Conservation (phyloP, 2,113 vertebrate genomes). For the Octodon degus region DNA sequence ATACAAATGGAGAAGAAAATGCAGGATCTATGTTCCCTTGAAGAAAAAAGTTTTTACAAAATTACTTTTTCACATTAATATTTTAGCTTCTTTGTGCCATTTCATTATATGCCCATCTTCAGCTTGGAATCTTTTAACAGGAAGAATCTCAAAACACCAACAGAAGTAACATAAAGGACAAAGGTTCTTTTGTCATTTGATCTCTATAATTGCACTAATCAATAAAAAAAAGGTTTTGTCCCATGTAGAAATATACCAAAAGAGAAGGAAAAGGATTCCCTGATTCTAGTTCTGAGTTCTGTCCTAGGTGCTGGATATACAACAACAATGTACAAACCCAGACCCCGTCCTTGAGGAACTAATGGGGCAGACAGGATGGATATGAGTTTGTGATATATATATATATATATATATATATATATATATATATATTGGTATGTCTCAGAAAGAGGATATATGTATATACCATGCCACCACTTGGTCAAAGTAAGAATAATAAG, state of each 20-base stretch:
- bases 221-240: background rate
- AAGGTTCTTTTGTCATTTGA: background rate
- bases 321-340: background rate
- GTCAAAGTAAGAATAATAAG: background rate
- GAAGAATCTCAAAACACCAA: background rate
- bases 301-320: background rate
- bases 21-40: background rate
- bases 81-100: background rate
- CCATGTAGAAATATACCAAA: background rate
- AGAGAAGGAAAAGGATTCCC: background rate
- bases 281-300: background rate
- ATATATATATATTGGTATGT: too few species aligned
- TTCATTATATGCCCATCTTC: background rate
- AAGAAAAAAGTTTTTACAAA: slow-evolving; percentile 12
- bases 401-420: too few species aligned
- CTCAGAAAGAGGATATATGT: background rate
- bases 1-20: background rate
- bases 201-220: background rate
- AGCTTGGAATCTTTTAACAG: background rate
- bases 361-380: background rate
- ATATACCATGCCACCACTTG: rapidly evolving
- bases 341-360: background rate
- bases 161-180: background rate
- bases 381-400: too few species aligned
- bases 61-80: background rate